These are phyloP conservation scores for Pristionchus japonicus DNA, from an alignment of 2,888 invertebrate genomes.

Conservation along the genomic window DNA sequence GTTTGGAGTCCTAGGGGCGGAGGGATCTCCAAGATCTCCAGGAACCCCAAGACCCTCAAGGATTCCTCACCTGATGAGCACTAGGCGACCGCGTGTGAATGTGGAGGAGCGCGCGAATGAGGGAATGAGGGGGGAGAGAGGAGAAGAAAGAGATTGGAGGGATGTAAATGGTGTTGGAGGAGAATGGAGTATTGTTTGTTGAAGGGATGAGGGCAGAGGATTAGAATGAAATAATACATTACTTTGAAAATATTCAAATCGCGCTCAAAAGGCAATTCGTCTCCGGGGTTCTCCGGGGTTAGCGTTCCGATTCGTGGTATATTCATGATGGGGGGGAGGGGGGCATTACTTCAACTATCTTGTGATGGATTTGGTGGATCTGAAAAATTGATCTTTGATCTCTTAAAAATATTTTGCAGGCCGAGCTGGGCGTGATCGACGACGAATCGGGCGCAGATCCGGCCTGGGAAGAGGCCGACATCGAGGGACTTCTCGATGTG, in stretches of 20 bases:
- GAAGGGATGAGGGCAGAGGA: background rate
- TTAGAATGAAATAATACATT: background rate
- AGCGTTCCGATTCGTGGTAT: too few species aligned
- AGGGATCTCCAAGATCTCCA: background rate
- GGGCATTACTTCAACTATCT: too few species aligned
- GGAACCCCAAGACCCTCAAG: too few species aligned
- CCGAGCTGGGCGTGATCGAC: conserved; percentile 25
- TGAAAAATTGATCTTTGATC: background rate
- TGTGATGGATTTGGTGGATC: too few species aligned
- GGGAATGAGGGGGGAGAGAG: background rate
- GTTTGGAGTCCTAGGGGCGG: too few species aligned
- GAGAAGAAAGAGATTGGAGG: too few species aligned
- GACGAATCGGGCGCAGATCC: background rate
- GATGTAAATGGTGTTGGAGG: too few species aligned
- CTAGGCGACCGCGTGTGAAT: background rate
- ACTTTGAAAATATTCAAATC: background rate
- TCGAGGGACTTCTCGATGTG: conserved; percentile 8
- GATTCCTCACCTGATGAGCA: background rate
- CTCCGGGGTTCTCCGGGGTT: too few species aligned
- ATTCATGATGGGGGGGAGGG: too few species aligned
- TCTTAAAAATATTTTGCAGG: background rate
- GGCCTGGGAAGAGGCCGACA: conserved; percentile 4
- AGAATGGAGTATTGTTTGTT: background rate
- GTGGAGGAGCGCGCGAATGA: background rate
- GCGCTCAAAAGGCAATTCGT: background rate